phyloP scores from a whole-genome alignment of 2,113 vertebrate genomes.

The Pogona vitticeps region DNA sequence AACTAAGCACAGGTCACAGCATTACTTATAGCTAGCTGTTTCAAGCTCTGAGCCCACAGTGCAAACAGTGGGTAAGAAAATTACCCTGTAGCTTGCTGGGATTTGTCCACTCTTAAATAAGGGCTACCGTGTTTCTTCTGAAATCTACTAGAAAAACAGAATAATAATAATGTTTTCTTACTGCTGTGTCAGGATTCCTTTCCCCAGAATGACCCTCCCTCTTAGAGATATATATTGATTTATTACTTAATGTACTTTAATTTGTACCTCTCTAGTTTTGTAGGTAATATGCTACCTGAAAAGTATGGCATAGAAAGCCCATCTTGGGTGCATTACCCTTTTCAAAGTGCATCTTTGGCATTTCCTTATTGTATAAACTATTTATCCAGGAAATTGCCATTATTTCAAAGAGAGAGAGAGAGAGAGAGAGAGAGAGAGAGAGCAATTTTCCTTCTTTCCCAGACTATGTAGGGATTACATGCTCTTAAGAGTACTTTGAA shows the following conservation, averaged over 20 bases:
- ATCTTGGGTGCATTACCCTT: conserved; percentile 52
- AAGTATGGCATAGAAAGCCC: conserved; percentile 32
- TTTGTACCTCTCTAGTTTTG: conserved; percentile 51
- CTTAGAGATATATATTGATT: conserved; percentile 36
- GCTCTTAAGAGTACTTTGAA: conserved; percentile 74
- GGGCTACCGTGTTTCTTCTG: neutral
- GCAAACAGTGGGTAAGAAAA: too few species aligned
- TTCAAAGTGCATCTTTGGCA: conserved; percentile 59
- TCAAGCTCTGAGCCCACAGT: too few species aligned
- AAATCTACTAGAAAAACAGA: conserved; percentile 19
- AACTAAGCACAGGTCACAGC: too few species aligned
- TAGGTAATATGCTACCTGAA: conserved; percentile 24
- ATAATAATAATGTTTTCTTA: neutral
- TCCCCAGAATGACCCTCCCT: neutral
- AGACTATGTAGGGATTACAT: conserved; percentile 71
- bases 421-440: too few species aligned
- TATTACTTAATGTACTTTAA: conserved; percentile 52
- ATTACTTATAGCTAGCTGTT: too few species aligned
- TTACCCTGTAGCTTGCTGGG: too few species aligned
- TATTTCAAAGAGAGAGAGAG: too few species aligned
- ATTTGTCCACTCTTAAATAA: neutral
- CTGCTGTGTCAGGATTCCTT: neutral
- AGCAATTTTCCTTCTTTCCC: conserved; percentile 47
- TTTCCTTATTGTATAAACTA: conserved; percentile 77
- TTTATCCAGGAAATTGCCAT: conserved; percentile 75